Conservation (phyloP, 2,113 vertebrate genomes). For the Semnornis frantzii region DNA sequence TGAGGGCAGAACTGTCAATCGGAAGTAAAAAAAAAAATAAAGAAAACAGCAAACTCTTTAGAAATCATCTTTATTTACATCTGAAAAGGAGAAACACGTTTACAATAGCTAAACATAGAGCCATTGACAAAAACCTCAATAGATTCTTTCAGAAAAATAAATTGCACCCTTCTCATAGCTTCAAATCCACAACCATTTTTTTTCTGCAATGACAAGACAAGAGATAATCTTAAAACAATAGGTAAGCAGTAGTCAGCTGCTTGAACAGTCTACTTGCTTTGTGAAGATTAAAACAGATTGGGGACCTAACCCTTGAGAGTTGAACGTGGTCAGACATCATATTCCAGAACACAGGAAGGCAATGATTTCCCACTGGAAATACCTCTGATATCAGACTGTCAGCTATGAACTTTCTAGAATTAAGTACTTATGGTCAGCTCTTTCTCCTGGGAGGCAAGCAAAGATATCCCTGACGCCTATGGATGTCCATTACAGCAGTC, state of each 20-base stretch:
- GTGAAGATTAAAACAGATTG: background rate
- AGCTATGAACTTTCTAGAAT: slow-evolving; percentile 30
- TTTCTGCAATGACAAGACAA: background rate
- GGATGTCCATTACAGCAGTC: background rate
- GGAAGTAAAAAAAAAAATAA: background rate
- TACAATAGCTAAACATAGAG: background rate
- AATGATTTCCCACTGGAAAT: slow-evolving; percentile 45
- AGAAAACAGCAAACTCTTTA: background rate
- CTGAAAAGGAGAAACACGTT: background rate
- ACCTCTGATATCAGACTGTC: slow-evolving; percentile 1
- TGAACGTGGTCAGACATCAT: background rate
- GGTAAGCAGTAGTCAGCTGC: background rate
- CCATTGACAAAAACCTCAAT: background rate
- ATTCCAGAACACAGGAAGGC: background rate
- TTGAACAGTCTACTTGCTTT: background rate
- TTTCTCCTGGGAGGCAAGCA: slow-evolving; percentile 4
- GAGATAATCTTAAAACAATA: background rate
- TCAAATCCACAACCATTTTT: background rate
- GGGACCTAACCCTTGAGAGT: background rate
- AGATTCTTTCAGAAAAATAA: background rate
- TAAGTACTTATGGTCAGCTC: slow-evolving; percentile 4
- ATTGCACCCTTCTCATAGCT: background rate
- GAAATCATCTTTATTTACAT: background rate
- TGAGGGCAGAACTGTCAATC: background rate
- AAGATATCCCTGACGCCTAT: background rate